These are phyloP conservation scores for Sebastes taczanowskii DNA, from an alignment of 2,797 vertebrate genomes.

Conservation along the genomic window DNA sequence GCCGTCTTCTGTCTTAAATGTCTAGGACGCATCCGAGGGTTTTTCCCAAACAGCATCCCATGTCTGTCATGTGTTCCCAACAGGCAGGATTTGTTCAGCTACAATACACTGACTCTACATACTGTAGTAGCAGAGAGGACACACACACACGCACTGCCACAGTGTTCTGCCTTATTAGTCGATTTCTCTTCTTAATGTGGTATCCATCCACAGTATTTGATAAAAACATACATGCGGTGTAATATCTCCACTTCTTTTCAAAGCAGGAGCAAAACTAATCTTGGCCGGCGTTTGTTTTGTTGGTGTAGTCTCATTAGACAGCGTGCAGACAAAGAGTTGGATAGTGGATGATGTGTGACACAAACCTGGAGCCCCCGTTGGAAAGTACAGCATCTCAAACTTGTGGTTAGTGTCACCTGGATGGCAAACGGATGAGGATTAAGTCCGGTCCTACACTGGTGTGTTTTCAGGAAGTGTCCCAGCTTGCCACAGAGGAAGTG, in stretches of 20 bases:
- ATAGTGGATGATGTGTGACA: conserved; percentile 3
- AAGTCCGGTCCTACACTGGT: background rate
- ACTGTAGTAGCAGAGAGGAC: conserved; percentile 31
- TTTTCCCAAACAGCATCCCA: conserved; percentile 69
- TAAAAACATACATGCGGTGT: background rate
- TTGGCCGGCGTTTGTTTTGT: background rate
- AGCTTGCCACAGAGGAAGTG: conserved; percentile 60
- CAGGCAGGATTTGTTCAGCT: conserved; percentile 65
- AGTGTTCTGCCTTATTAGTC: conserved; percentile 15
- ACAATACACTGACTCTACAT: conserved; percentile 38
- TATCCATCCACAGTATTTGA: background rate
- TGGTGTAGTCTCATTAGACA: background rate
- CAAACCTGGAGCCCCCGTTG: background rate
- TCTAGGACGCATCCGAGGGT: conserved; percentile 46
- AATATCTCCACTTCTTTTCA: conserved; percentile 1
- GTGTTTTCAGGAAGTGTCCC: conserved; percentile 65
- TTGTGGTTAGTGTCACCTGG: conserved; percentile 33
- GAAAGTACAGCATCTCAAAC: conserved; percentile 30
- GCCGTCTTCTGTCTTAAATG: conserved; percentile 48
- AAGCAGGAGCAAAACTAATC: background rate
- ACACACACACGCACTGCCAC: background rate
- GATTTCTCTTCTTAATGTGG: conserved; percentile 13
- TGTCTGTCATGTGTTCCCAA: conserved; percentile 74
- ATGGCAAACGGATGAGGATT: conserved; percentile 23
- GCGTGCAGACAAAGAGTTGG: background rate